Evolutionary conservation across 1,140 invertebrate genomes (phyloP).

Genomic region (Zelostemma sp.): DNA sequence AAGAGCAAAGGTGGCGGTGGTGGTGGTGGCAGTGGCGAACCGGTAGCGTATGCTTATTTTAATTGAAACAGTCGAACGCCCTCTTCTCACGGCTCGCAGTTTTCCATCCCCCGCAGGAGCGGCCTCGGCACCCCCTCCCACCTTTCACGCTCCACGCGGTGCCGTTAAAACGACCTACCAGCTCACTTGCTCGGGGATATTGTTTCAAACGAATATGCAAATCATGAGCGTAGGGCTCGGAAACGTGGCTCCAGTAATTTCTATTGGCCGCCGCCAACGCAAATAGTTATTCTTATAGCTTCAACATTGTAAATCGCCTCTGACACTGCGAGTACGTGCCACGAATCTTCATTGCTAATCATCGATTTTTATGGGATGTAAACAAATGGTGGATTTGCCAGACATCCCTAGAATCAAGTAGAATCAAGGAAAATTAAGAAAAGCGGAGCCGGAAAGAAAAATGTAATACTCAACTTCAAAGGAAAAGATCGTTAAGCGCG

Average conservation of each 20-base stretch:
- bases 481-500: conserved; percentile 18
- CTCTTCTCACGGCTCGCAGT: conserved; percentile 44
- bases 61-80: conserved; percentile 67
- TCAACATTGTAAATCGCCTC: conserved; percentile 46
- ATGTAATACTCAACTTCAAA: conserved; percentile 46
- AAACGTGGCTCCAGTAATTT: conserved; percentile 62
- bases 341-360: conserved; percentile 48
- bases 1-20: conserved; percentile 37
- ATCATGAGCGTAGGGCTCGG: conserved; percentile 60
- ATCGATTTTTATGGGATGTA: not conserved
- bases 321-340: conserved; percentile 58
- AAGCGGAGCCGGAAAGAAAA: conserved; percentile 16
- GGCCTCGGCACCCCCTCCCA: conserved; percentile 26
- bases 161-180: conserved; percentile 60
- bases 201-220: conserved; percentile 72
- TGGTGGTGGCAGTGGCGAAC: conserved; percentile 47
- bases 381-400: conserved; percentile 10
- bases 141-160: conserved; percentile 30
- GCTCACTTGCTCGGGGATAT: conserved; percentile 61
- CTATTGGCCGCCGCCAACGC: conserved; percentile 58
- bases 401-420: no score
- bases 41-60: conserved; percentile 68
- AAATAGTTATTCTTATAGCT: conserved; percentile 64
- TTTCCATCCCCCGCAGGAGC: conserved; percentile 41
- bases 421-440: no score